These are phyloP conservation scores for Erythrolamprus reginae DNA, from an alignment of 2,113 vertebrate genomes.

Conservation along the genomic window DNA sequence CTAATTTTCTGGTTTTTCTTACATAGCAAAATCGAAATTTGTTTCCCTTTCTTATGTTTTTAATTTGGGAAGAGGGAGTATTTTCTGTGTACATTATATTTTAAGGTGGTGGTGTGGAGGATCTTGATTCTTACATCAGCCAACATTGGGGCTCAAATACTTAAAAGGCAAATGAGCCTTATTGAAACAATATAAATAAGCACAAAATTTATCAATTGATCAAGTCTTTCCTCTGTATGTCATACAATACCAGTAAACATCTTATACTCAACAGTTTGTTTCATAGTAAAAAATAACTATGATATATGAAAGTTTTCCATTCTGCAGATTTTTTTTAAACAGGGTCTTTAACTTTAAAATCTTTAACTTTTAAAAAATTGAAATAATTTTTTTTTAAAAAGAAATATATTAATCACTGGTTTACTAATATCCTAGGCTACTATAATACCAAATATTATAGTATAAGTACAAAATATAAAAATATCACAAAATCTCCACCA, in stretches of 20 bases:
- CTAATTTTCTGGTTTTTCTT: background rate
- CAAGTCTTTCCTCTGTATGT: background rate
- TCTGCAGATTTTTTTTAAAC: background rate
- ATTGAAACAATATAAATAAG: background rate
- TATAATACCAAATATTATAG: too few species aligned
- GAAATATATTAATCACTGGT: background rate
- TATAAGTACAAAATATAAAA: background rate
- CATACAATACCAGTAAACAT: background rate
- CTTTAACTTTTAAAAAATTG: background rate
- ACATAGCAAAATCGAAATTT: background rate
- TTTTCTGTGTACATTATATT: background rate
- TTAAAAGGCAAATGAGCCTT: background rate
- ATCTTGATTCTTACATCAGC: background rate
- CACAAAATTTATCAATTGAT: background rate
- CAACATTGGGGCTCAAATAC: background rate
- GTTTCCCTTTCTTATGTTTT: background rate
- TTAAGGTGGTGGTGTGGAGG: background rate
- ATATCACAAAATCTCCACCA: background rate
- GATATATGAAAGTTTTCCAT: background rate
- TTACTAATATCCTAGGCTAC: background rate
- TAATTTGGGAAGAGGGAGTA: background rate
- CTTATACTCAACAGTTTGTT: background rate
- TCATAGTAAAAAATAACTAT: background rate
- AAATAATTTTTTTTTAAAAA: background rate
- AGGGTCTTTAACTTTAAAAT: background rate